phyloP scores from a whole-genome alignment of 2,888 invertebrate genomes.

The Hypselothyrea guttata region DNA sequence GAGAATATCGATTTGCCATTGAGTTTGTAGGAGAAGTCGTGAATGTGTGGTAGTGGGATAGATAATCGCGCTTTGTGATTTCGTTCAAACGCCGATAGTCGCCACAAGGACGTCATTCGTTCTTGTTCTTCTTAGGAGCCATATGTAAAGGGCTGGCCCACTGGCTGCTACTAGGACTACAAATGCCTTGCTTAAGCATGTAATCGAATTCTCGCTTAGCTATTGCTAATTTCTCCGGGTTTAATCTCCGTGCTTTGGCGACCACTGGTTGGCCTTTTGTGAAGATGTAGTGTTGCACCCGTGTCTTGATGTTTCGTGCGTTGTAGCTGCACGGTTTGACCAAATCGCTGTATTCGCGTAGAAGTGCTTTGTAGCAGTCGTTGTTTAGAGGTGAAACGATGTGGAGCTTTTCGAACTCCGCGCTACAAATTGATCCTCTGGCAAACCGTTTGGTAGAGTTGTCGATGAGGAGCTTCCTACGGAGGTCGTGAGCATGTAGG shows the following conservation, averaged over 20 bases:
- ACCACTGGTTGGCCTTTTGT: slow-evolving; percentile 34
- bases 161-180: slow-evolving; percentile 36
- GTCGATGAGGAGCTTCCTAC: slow-evolving; percentile 1
- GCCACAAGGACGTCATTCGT: slow-evolving; percentile 2
- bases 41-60: slow-evolving; percentile 35
- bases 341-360: slow-evolving; percentile 4
- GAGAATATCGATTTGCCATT: slow-evolving; percentile 29
- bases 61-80: slow-evolving; percentile 30
- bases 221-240: slow-evolving; percentile 30
- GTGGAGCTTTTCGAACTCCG: slow-evolving; percentile 1
- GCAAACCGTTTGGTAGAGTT: slow-evolving; percentile 3
- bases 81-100: slow-evolving; percentile 42
- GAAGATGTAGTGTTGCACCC: slow-evolving; percentile 22
- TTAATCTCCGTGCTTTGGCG: slow-evolving; percentile 28
- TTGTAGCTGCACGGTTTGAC: neutral
- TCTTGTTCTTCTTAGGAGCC: slow-evolving; percentile 17
- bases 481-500: slow-evolving; percentile 7
- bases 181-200: slow-evolving; percentile 40
- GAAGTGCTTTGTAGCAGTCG: slow-evolving; percentile 3
- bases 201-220: slow-evolving; percentile 38
- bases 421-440: neutral
- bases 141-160: slow-evolving; percentile 36
- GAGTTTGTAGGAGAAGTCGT: slow-evolving; percentile 27
- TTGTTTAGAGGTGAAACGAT: slow-evolving; percentile 1
- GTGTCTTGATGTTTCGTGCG: neutral